These are phyloP conservation scores for Hypselothyrea guttata DNA, from an alignment of 2,888 invertebrate species.

Conservation along the genomic window DNA sequence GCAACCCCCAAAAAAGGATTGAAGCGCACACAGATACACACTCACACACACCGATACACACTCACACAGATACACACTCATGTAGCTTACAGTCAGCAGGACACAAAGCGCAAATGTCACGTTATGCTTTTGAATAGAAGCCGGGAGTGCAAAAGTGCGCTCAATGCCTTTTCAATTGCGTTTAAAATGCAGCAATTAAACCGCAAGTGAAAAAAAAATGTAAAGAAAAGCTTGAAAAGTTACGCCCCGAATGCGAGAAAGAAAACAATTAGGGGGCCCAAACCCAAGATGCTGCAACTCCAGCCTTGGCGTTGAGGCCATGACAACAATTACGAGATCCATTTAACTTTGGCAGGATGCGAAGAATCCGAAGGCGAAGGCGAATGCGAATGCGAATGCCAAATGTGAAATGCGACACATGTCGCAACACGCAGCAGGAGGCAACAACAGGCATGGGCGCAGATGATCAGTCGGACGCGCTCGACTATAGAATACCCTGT, in stretches of 20 bases:
- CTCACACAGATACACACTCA: constrained; percentile 3
- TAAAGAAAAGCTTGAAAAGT: constrained; percentile 9
- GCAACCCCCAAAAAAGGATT: constrained; percentile 3
- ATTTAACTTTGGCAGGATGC: constrained; percentile 77
- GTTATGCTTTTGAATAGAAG: constrained; percentile 58
- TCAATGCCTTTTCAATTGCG: constrained; percentile 68
- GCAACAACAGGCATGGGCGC: too few relatives aligned
- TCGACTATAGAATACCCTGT: too few relatives aligned
- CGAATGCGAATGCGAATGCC: too few relatives aligned
- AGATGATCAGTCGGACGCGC: too few relatives aligned
- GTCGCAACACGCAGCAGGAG: constrained; percentile 71
- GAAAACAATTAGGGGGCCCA: constrained; percentile 59
- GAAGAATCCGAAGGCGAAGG: constrained; percentile 71
- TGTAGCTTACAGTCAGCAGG: too few relatives aligned
- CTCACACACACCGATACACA: constrained; percentile 6
- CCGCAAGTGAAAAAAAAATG: constrained; percentile 65
- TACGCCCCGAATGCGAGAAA: constrained; percentile 52
- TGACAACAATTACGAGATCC: constrained; percentile 77
- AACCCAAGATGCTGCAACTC: constrained; percentile 12
- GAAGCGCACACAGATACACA: constrained; percentile 14
- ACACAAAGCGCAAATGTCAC: constrained; percentile 63
- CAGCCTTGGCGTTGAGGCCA: constrained; percentile 34
- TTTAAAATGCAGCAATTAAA: constrained; percentile 77
- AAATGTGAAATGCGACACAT: constrained; percentile 66
- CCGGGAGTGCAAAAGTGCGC: constrained; percentile 48